phyloP scores from a whole-genome alignment of 2,113 vertebrate species.

The Catharus bicknelli region DNA sequence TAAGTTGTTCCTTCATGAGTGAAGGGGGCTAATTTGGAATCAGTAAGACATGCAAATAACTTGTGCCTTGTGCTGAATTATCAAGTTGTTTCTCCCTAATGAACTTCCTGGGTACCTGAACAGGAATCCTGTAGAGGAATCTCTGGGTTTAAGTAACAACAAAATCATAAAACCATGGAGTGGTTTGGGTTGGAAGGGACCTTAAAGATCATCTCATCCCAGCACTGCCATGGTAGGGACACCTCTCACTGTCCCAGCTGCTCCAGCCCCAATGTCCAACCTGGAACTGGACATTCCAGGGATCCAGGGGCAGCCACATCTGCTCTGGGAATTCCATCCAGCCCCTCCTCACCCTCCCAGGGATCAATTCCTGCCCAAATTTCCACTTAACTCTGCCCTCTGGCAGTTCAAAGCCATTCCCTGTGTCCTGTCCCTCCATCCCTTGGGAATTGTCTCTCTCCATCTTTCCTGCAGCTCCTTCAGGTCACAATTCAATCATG shows the following conservation, averaged over 20 bases:
- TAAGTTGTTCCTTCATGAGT: neutral
- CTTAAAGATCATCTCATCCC: accelerated
- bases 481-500: neutral
- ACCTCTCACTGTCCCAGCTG: neutral
- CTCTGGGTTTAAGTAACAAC: neutral
- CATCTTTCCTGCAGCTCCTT: accelerated
- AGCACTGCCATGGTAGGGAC: neutral
- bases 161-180: neutral
- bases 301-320: neutral
- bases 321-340: neutral
- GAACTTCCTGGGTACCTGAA: neutral
- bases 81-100: neutral
- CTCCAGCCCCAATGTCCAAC: too few relatives aligned
- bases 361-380: neutral
- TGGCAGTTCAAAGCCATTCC: neutral
- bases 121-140: neutral
- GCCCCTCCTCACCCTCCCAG: too few relatives aligned
- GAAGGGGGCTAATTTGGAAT: neutral
- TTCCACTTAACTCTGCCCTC: neutral
- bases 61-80: neutral
- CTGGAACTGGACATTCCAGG: neutral
- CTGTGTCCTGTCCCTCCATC: accelerated
- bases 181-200: neutral
- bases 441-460: neutral
- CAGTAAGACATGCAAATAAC: neutral